Evolutionary conservation across 2,888 invertebrate species (phyloP), one percentile per base, ranked within the genome.

Genomic region (Mactromeris polynyma): DNA sequence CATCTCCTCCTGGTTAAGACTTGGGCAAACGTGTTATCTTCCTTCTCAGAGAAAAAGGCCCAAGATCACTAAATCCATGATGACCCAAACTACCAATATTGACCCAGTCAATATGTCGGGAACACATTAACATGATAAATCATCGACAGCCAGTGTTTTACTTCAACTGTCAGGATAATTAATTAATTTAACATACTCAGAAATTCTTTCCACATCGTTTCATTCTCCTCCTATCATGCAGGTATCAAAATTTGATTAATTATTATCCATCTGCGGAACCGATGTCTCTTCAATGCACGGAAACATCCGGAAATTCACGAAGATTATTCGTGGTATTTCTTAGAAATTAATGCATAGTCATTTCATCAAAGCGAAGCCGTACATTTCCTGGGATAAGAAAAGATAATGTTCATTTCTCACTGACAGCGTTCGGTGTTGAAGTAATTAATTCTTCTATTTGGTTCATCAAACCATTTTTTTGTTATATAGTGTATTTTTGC

Each of bases 81-180:
- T 73, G 73, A 73, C 73, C 73, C 36, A 33, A 14, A 31, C 73
- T 19, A 4, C 17, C 73, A 73, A 36, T 33, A 73, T 4, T 73
- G 73, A 73, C 73, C 73, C 73, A 36, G 73, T 73, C 73, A 73
- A 73, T 73, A 73, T 64, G 82, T 64, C 82, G 64, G 36, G 14
- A n/a, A 64, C 21, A 31, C 14, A 64, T 82, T 26, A 9, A 40
- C 40, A 64, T 64, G n/a, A 82, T 82, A 64, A 82, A 82, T 82
- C 40, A 82, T 31, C 33, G 38, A 38, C 64, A 58, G 46, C n/a
- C 31, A 21, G 2, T 14, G 64, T 64, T 64, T 64, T 64, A 64
- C 82, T 58, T 40, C 64, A 73, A 11, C 6, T 82, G 82, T 64
- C 82, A 82, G 38, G 69, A 82, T 40, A 82, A 82, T 69, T 82